Evolutionary conservation across 2,888 invertebrate species (phyloP), one percentile per base, ranked within the genome.

Genomic region (Aproaerema taeniolella): DNA sequence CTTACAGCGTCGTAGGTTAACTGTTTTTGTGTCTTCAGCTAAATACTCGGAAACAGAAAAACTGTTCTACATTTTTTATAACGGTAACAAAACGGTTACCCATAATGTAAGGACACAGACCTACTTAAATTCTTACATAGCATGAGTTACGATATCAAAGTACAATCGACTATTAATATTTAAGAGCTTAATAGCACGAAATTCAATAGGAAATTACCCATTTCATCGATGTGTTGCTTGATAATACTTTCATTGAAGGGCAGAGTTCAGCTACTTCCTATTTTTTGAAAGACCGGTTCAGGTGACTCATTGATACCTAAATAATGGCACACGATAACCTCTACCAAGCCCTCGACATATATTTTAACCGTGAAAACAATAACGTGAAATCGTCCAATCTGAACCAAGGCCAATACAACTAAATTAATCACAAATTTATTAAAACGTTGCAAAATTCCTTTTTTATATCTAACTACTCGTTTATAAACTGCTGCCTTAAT

Each of bases 341-440:
- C 83, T 76, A 75, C 57, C 40, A 45, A 83, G 85, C 85, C 85
- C 85, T 85, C 85, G 85, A 86, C 85, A 86, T 64, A 85, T 83
- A 83, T 85, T 85, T 80, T 68, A 50, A 64, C 58, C 64, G 61
- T 71, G 74, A 79, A 78, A 82, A 82, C 80, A 83, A 81, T 75
- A 65, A 77, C 81, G 85, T 81, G 85, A 83, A 85, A 86, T 82
- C 82, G 76, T 59, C 66, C 55, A 58, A 77, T 70, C 65, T 59
- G 61, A 72, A 67, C 67, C 81, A 78, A 83, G 83, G 85, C 49
- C 67, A 63, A 50, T 55, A 66, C 63, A 59, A 52, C 66, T 68
- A 58, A 73, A 71, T 75, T 75, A 72, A 70, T 67, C 67, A 73
- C 58, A 58, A 58, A 52, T 56, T 63, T 67, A 62, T 55, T 61